Evolutionary conservation across 2,888 invertebrate species (phyloP).

Genomic region (Brenthis daphne): DNA sequence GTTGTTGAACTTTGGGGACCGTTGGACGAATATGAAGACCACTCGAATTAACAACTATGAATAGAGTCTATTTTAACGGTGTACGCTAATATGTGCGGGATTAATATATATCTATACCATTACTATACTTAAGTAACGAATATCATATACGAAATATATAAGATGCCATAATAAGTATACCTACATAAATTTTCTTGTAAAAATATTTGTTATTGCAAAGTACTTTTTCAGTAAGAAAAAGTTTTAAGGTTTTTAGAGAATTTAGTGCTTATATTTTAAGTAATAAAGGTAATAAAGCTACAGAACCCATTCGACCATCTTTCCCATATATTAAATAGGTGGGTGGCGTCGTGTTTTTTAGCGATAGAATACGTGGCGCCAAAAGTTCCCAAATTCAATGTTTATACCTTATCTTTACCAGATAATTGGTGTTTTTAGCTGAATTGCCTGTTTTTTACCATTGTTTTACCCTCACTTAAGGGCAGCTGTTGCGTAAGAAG

Average conservation of each 20-base stretch:
- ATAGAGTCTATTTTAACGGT: too few species aligned
- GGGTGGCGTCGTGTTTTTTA: conserved; percentile 50
- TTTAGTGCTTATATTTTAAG: background rate
- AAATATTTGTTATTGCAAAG: too few species aligned
- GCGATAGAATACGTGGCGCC: conserved; percentile 54
- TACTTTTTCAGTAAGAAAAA: too few species aligned
- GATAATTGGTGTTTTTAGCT: conserved; percentile 70
- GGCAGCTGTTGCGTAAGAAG: conserved; percentile 55
- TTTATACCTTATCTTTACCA: conserved; percentile 55
- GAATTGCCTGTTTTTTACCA: conserved; percentile 48
- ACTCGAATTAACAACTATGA: too few species aligned
- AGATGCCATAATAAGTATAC: too few species aligned
- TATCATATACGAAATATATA: too few species aligned
- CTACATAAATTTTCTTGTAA: too few species aligned
- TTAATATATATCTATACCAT: too few species aligned
- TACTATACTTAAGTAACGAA: too few species aligned
- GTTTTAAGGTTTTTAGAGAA: background rate
- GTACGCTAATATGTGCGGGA: too few species aligned
- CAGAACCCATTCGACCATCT: conserved; percentile 41
- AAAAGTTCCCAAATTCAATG: conserved; percentile 48
- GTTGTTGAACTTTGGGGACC: conserved; percentile 33
- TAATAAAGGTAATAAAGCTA: conserved; percentile 1
- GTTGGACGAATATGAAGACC: background rate
- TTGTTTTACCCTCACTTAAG: conserved; percentile 21
- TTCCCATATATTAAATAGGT: conserved; percentile 35